Evolutionary conservation across 2,113 vertebrate species (phyloP), one percentile per base, ranked within the genome.

Genomic region (Macquaria ambigua): DNA sequence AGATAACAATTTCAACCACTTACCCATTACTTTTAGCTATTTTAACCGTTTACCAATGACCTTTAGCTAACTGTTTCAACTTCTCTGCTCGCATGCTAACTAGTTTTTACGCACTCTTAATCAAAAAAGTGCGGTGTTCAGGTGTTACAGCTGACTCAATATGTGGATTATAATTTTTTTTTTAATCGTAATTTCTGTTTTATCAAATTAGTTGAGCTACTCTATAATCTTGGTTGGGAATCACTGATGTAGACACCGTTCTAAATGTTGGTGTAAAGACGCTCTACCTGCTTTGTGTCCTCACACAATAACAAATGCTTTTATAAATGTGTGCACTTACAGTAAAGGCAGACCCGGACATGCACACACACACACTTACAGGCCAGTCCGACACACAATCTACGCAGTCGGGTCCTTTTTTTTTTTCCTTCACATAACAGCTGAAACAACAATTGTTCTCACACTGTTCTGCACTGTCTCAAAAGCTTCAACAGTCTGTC

Each of bases 401-500:
- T 50, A 14, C 43, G 53, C 79, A 77, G 50, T 62, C 61, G 28
- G 58, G 37, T 34, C 15, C 20, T 66, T 77, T 80, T 34, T 31
- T 34, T 34, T 37, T 74, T 82, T 31, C 41, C 70, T 67, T 82
- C 58, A 58, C 77, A 56, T 43, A 79, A 77, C 90, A 90, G 89
- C 91, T 93, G 87, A 93, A 95, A 93, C 86, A 95, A 94, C 93
- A 94, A 91, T 90, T 82, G 88, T 85, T 91, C 89, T 90, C 90
- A 80, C 68, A 69, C 83, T 63, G 66, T 73, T 77, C 81, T 81
- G 59, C 75, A 79, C 71, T 41, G 89, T 87, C 81, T 89, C 79
- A 61, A 77, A 86, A 31, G 21, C 41, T 86, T 78, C 72, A 75
- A 37, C 82, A 31, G 53, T 56, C 58, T 53, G 62, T 83, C 80